Percentiles rank a stretch among this genome's conserved stretches.
phyloP scores from a whole-genome alignment of 2,113 vertebrate species.

The Suricata suricatta region DNA sequence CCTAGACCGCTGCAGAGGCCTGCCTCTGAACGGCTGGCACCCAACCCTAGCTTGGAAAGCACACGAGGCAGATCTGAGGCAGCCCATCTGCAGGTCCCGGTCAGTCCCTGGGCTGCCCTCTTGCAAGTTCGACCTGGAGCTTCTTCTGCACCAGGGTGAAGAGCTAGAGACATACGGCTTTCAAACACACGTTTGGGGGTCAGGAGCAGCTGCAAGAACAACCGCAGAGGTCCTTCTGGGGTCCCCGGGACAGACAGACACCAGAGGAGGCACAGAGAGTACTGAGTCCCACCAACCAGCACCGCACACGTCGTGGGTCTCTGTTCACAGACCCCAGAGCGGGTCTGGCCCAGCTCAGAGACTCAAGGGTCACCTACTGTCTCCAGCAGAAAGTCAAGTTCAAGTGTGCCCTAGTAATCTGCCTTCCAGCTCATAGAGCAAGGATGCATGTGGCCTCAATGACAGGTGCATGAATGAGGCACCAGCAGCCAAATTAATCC shows the following conservation, averaged over 20 bases:
- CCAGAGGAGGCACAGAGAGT: not conserved
- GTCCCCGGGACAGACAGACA: not conserved
- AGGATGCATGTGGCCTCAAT: not conserved
- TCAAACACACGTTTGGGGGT: not conserved
- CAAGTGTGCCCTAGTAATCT: not conserved
- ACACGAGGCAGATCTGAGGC: not conserved
- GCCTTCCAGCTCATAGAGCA: not conserved
- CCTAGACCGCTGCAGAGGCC: not conserved
- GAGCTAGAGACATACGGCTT: accelerated
- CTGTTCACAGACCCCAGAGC: too few relatives aligned
- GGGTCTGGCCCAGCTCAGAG: not conserved
- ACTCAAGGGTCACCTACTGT: not conserved
- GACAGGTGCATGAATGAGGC: not conserved
- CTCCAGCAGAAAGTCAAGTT: not conserved
- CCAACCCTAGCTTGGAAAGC: not conserved
- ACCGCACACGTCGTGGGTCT: accelerated
- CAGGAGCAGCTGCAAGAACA: not conserved
- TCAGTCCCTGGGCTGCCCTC: not conserved
- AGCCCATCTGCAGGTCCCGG: accelerated
- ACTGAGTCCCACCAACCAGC: accelerated
- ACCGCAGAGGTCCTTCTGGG: not conserved
- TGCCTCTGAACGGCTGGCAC: not conserved
- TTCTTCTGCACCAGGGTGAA: not conserved
- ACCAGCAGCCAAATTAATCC: not conserved
- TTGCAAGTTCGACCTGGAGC: not conserved